Conservation (phyloP, 2,888 invertebrate genomes). For the Dryomyza anilis region DNA sequence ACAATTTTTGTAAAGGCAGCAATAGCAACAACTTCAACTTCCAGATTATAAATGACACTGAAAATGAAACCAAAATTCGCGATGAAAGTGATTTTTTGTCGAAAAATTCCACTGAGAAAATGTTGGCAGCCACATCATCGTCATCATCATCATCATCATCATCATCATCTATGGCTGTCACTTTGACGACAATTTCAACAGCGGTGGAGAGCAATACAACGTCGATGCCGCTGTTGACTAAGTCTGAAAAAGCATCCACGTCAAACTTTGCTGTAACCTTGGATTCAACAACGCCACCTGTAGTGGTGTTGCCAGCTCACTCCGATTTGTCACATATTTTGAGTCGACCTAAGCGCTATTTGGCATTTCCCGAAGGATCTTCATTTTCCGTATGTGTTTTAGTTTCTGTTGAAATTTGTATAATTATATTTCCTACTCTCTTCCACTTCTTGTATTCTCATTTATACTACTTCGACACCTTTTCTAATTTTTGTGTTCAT, state of each 20-base stretch:
- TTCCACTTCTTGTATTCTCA: too few species aligned
- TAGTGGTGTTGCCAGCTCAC: conserved; percentile 18
- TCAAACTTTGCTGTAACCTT: background rate
- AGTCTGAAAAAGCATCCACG: conserved; percentile 9
- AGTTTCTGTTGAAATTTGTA: background rate
- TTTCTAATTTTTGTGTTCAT: background rate
- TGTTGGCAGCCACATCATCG: conserved; percentile 19
- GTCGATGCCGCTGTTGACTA: conserved; percentile 8
- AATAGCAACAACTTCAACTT: too few species aligned
- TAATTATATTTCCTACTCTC: background rate
- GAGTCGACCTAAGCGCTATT: conserved; percentile 58
- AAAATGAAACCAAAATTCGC: conserved; percentile 20
- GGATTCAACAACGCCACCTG: background rate
- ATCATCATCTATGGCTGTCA: background rate
- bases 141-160: background rate
- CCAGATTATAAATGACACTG: too few species aligned
- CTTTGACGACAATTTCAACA: conserved; percentile 3
- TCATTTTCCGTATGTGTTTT: conserved; percentile 63
- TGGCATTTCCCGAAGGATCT: conserved; percentile 66
- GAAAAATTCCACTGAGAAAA: background rate
- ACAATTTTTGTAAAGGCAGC: conserved; percentile 27
- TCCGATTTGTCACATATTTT: conserved; percentile 37
- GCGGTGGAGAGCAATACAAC: background rate
- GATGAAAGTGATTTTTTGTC: conserved; percentile 46
- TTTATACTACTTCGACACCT: too few species aligned